Evolutionary conservation across 1,140 invertebrate species (phyloP).

Genomic region (Globodera ellingtonae): DNA sequence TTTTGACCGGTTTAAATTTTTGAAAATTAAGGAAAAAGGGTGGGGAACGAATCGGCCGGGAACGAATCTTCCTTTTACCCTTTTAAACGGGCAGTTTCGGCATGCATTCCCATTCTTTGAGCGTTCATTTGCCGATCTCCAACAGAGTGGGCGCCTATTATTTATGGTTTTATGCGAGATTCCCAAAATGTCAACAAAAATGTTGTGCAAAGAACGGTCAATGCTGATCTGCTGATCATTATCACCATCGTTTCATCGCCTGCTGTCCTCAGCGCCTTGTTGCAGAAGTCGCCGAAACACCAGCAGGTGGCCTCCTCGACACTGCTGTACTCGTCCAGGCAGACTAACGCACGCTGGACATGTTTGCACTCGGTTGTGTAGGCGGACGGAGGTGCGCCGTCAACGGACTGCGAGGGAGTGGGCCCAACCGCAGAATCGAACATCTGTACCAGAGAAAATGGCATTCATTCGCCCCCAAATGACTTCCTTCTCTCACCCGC

Average conservation of each 20-base stretch:
- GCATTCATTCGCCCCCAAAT: neutral
- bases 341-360: conserved; percentile 15
- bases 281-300: conserved; percentile 33
- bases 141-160: too few species aligned
- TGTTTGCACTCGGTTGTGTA: conserved; percentile 26
- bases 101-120: too few species aligned
- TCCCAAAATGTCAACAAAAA: neutral
- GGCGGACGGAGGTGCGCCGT: neutral
- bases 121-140: too few species aligned
- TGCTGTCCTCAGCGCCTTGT: neutral
- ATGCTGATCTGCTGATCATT: neutral
- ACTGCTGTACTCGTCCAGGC: conserved; percentile 23
- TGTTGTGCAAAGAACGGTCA: neutral
- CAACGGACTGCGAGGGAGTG: neutral
- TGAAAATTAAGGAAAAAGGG: too few species aligned
- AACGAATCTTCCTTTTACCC: too few species aligned
- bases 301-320: conserved; percentile 31
- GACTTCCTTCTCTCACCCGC: neutral
- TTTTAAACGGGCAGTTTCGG: too few species aligned
- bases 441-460: neutral
- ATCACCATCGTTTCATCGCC: neutral
- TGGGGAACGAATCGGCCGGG: too few species aligned
- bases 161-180: conserved; percentile 4
- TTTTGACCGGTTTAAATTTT: too few species aligned
- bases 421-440: conserved; percentile 6